Evolutionary conservation across 2,888 invertebrate species (phyloP).

Genomic region (Drosophila peninsularis): DNA sequence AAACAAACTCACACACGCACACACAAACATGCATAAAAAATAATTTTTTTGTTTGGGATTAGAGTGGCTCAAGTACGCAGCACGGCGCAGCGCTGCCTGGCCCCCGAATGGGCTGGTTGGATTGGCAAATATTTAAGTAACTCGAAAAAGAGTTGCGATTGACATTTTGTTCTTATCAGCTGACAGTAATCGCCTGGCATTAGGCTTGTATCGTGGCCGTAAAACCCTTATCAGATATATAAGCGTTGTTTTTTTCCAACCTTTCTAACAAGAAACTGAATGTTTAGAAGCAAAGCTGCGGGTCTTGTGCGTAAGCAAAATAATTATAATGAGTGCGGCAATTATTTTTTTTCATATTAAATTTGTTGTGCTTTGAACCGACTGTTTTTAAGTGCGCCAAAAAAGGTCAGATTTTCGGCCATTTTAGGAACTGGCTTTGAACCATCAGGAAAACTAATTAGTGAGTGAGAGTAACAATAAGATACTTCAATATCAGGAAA

Average conservation of each 20-base stretch:
- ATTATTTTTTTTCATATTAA: not conserved
- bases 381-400: not conserved
- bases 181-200: conserved; percentile 65
- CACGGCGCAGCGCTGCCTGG: conserved; percentile 2
- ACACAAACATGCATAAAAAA: conserved; percentile 29
- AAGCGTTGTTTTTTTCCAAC: not conserved
- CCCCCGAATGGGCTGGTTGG: not conserved
- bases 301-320: not conserved
- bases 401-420: not conserved
- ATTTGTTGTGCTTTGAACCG: not conserved
- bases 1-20: conserved; percentile 5
- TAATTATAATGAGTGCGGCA: not conserved
- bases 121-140: conserved; percentile 37
- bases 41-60: conserved; percentile 59
- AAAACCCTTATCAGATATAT: conserved; percentile 44
- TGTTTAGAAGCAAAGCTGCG: not conserved
- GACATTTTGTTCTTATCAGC: conserved; percentile 52
- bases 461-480: too few relatives aligned
- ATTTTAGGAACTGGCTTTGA: not conserved
- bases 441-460: not conserved
- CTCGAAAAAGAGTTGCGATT: conserved; percentile 63
- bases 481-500: not conserved
- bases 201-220: conserved; percentile 35
- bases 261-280: not conserved
- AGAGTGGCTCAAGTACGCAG: conserved; percentile 57